Evolutionary conservation across 2,113 vertebrate genomes (phyloP).

Genomic region (Rattus rattus): DNA sequence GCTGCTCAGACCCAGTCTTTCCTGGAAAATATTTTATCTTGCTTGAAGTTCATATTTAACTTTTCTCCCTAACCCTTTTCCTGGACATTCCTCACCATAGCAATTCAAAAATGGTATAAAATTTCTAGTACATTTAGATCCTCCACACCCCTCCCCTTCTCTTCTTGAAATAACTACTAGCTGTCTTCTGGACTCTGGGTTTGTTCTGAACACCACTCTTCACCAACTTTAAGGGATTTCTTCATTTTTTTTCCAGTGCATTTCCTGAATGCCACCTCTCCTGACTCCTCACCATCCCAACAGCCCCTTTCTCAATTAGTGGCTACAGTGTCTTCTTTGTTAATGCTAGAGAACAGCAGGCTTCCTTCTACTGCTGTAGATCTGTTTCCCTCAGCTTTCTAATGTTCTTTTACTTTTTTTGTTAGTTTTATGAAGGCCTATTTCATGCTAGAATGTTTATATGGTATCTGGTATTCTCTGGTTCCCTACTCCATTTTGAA

Average conservation of each 20-base stretch:
- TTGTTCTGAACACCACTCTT: background rate
- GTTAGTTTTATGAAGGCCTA: background rate
- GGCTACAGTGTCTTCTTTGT: background rate
- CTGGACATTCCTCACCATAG: background rate
- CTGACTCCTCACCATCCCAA: no score
- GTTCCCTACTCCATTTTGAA: background rate
- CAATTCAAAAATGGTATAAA: background rate
- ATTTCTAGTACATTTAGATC: background rate
- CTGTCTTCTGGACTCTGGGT: background rate
- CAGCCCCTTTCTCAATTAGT: background rate
- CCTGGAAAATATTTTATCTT: background rate
- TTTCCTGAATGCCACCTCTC: background rate
- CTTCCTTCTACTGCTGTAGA: background rate
- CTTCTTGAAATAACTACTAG: background rate
- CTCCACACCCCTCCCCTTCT: background rate
- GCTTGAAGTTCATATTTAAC: background rate
- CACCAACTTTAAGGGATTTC: background rate
- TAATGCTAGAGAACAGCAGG: background rate
- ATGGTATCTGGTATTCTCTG: background rate
- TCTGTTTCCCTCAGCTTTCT: background rate
- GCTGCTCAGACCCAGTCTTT: background rate
- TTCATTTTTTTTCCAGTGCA: background rate
- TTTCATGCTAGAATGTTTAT: background rate
- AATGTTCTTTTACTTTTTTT: background rate
- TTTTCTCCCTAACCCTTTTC: background rate